Conservation (phyloP, 1,140 invertebrate genomes). For the Diabrotica undecimpunctata region DNA sequence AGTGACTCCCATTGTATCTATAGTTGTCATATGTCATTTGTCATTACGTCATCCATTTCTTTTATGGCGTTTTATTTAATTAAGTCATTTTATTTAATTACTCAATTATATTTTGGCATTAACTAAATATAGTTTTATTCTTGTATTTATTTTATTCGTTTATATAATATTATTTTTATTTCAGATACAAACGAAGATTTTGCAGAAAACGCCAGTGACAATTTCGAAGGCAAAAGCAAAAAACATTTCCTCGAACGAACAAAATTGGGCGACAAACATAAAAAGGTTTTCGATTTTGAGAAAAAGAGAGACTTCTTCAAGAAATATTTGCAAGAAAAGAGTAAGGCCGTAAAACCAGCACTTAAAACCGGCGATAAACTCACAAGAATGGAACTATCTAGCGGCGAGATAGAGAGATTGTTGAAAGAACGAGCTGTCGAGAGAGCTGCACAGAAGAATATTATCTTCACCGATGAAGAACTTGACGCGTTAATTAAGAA, state of each 20-base stretch:
- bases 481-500: constrained; percentile 35
- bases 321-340: constrained; percentile 12
- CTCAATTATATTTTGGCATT: too few relatives aligned
- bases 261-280: constrained; percentile 18
- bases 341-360: background rate
- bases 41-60: too few relatives aligned
- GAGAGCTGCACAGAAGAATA: constrained; percentile 37
- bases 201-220: background rate
- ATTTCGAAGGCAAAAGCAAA: constrained; percentile 3
- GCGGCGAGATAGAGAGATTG: constrained; percentile 35
- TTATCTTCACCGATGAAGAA: constrained; percentile 37
- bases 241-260: constrained; percentile 15
- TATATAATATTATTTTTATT: background rate
- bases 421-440: constrained; percentile 33
- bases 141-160: too few relatives aligned
- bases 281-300: constrained; percentile 20
- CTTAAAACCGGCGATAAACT: constrained; percentile 7
- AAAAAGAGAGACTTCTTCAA: constrained; percentile 15
- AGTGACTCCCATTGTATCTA: too few relatives aligned
- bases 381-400: constrained; percentile 32
- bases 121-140: too few relatives aligned
- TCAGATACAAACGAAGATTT: background rate
- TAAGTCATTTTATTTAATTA: too few relatives aligned
- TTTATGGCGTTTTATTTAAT: too few relatives aligned
- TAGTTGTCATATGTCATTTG: too few relatives aligned